A percentile compares a stretch with the other conserved stretches of the same genome.
phyloP scores from a whole-genome alignment of 2,797 vertebrate genomes.

The Podargus strigoides region DNA sequence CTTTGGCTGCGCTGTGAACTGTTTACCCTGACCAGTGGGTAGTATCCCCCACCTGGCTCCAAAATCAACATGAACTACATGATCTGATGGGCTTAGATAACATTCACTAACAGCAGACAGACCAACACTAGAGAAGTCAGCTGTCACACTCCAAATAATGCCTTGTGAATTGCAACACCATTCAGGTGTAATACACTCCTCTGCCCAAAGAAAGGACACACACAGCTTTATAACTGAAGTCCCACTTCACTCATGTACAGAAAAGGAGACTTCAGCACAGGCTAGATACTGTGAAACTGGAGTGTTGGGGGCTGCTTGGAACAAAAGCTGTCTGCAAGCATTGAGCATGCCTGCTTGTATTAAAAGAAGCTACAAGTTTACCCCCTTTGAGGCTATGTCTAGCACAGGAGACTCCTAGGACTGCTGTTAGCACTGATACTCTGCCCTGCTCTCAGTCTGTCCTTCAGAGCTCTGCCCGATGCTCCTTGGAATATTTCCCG shows the following conservation, averaged over 20 bases:
- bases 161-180: neutral
- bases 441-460: neutral
- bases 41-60: neutral
- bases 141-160: neutral
- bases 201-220: neutral
- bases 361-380: neutral
- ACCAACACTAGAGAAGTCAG: neutral
- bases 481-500: conserved; percentile 29
- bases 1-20: conserved; percentile 52
- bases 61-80: conserved; percentile 48
- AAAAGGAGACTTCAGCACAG: neutral
- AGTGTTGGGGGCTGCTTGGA: neutral
- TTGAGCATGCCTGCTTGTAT: neutral
- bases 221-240: neutral
- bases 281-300: neutral
- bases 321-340: neutral
- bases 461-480: neutral
- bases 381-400: neutral
- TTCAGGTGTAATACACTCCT: neutral
- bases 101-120: neutral
- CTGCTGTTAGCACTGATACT: neutral
- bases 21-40: neutral
- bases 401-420: neutral
- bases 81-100: conserved; percentile 5
- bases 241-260: neutral